Base-by-base conservation (phyloP, 2,888 invertebrate species). In the Chironomus tentans region DNA sequence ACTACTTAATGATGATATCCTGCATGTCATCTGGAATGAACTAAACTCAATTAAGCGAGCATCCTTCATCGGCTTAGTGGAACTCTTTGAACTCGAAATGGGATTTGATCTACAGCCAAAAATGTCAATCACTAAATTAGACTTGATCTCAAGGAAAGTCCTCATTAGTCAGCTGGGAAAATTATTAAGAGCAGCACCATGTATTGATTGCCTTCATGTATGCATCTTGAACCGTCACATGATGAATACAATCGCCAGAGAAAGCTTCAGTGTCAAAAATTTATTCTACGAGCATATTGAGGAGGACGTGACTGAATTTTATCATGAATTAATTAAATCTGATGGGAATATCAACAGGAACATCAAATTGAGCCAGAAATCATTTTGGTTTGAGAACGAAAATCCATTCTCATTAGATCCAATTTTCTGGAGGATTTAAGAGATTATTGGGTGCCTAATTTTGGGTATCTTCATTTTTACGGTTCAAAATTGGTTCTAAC, bases 91-190 rank as follows among this genome's bases (percentile, higher is more conserved):
- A 56, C 15, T 56, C 4, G 72, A 72, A 61, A 61, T 62, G 28
- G 46, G 13, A 13, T 18, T 72, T 18, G 22, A 38, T 7, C n/a
- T 72, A 3, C 7, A 56, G 12, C 28, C 38, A 15, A 72, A 72
- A 21, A 18, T 22, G 6, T 22, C 24, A 13, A 72, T 72, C 7
- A 61, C 13, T 0, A 50, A 72, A 10, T 13, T 72, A 3, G 61
- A 61, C 21, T 24, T 72, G 4, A 15, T 72, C 7, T 62, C 28
- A 21, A 24, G 72, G 15, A 72, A 72, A 72, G 50, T 72, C 15
- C 62, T 72, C 61, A 72, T 72, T n/a, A 72, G 72, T 62, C 72
- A 72, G 5, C 21, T 72, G 6, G 21, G 46, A 13, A 62, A 62
- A 24, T 7, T 62, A 5, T 13, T 72, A 13, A 18, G 6, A 22